Evolutionary conservation across 2,113 vertebrate genomes (phyloP).

Genomic region (Corythornis madagascariensis): DNA sequence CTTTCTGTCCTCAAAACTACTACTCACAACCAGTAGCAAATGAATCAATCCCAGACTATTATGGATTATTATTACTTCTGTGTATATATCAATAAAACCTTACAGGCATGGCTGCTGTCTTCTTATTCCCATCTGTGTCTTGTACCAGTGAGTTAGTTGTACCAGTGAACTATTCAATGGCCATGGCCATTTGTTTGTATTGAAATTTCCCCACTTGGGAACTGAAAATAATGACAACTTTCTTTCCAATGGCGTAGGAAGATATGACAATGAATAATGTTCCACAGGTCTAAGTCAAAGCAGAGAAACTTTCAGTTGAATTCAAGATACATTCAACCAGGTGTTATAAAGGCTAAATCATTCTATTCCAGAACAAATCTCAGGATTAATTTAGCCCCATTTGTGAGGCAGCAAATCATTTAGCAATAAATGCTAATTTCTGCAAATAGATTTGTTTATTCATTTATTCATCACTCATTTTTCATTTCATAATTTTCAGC

Average conservation of each 20-base stretch:
- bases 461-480: constrained; percentile 7
- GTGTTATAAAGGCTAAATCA: not conserved
- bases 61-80: constrained; percentile 12
- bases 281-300: not conserved
- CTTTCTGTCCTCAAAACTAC: not conserved
- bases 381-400: not conserved
- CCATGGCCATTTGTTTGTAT: not conserved
- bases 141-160: not conserved
- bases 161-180: not conserved
- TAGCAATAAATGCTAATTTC: not conserved
- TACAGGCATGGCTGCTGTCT: not conserved
- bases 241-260: not conserved
- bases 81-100: constrained; percentile 6
- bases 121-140: constrained; percentile 2
- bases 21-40: not conserved
- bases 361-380: not conserved
- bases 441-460: constrained; percentile 24
- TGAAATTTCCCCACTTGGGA: not conserved
- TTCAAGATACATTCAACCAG: not conserved
- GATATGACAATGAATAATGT: not conserved
- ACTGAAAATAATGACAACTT: not conserved
- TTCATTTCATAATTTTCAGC: not conserved
- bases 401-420: not conserved
- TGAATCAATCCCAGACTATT: not conserved
- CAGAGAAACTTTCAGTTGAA: not conserved